Evolutionary conservation across 2,888 invertebrate genomes (phyloP).

Genomic region (Cyaniris semiargus): DNA sequence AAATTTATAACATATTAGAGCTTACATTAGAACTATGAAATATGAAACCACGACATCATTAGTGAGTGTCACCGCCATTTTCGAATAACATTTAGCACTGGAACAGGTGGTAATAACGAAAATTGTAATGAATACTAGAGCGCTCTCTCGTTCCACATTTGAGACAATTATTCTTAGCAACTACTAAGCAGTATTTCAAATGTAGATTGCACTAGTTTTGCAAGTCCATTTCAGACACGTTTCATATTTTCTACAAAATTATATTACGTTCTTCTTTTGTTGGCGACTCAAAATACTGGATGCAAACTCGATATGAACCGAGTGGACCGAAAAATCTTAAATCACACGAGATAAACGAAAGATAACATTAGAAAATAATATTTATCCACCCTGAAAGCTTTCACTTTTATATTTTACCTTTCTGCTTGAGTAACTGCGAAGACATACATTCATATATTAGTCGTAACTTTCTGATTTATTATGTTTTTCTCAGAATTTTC

Average conservation of each 20-base stretch:
- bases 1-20: background rate
- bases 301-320: background rate
- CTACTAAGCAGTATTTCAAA: constrained; percentile 2
- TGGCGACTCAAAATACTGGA: background rate
- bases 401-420: background rate
- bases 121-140: background rate
- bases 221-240: background rate
- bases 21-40: background rate
- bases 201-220: constrained; percentile 1
- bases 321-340: background rate
- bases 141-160: background rate
- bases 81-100: background rate
- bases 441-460: background rate
- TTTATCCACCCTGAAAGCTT: constrained; percentile 3
- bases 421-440: background rate
- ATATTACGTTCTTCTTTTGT: background rate
- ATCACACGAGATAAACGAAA: constrained; percentile 6
- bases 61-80: background rate
- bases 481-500: too few species aligned
- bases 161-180: background rate
- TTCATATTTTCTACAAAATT: background rate
- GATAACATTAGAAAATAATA: constrained; percentile 17
- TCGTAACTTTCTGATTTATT: too few species aligned
- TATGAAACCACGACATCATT: background rate
- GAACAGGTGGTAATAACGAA: background rate